These are phyloP conservation scores for Drosophila atripex DNA, from an alignment of 2,888 invertebrate genomes.

Conservation along the genomic window DNA sequence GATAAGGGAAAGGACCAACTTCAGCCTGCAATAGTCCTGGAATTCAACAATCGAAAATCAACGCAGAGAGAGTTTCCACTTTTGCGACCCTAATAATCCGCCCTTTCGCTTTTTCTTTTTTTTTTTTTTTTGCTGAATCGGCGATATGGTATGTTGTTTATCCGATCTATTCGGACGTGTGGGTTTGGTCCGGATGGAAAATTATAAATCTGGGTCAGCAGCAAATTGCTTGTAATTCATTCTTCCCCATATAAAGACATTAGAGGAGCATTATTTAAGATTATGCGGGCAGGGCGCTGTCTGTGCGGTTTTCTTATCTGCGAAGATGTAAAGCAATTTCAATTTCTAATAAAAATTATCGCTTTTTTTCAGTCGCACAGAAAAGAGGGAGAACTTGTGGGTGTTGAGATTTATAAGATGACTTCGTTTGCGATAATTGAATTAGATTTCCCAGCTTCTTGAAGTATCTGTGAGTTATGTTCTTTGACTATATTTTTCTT, in stretches of 20 bases:
- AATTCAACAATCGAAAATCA: constrained; percentile 36
- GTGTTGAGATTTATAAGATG: constrained; percentile 3
- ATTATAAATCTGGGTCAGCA: constrained; percentile 48
- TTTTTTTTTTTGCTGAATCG: constrained; percentile 33
- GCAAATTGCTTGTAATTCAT: constrained; percentile 46
- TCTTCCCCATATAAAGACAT: constrained; percentile 25
- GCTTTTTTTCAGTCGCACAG: background rate
- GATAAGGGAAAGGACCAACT: constrained; percentile 20
- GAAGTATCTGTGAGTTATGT: background rate
- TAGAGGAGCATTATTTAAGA: constrained; percentile 36
- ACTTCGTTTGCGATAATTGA: background rate
- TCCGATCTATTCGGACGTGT: constrained; percentile 42
- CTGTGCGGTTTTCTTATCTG: constrained; percentile 26
- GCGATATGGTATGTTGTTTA: constrained; percentile 39
- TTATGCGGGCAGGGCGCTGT: constrained; percentile 29
- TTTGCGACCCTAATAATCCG: constrained; percentile 37
- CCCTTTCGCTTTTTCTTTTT: constrained; percentile 10
- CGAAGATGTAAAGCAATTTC: constrained; percentile 9
- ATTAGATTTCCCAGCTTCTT: background rate
- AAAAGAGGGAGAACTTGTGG: background rate
- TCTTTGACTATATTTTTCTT: background rate
- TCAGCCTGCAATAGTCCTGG: constrained; percentile 13
- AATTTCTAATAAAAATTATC: constrained; percentile 19
- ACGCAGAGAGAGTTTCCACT: constrained; percentile 17
- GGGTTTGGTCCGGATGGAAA: constrained; percentile 15